Evolutionary conservation across 2,888 invertebrate species (phyloP).

Genomic region (Thymelicus sylvestris): DNA sequence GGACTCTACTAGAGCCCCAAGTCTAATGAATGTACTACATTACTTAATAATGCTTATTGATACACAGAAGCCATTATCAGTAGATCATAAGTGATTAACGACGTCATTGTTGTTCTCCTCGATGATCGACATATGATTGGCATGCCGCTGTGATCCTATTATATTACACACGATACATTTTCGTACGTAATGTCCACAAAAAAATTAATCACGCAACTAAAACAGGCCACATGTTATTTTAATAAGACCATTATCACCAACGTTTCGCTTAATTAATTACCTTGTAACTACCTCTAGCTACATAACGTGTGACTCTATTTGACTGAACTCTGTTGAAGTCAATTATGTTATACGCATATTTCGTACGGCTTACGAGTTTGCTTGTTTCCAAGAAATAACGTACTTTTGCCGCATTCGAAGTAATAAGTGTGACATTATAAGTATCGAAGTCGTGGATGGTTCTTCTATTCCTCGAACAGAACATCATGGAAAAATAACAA

Average conservation of each 20-base stretch:
- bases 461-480: slow-evolving; percentile 6
- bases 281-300: no score
- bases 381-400: neutral
- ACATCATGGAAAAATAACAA: neutral
- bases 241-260: no score
- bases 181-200: no score
- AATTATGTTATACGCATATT: slow-evolving; percentile 7
- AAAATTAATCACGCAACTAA: no score
- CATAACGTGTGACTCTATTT: no score
- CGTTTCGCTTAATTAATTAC: no score
- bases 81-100: slow-evolving; percentile 9
- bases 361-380: neutral
- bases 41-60: neutral
- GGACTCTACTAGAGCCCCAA: no score
- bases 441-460: slow-evolving; percentile 13
- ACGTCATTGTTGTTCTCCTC: slow-evolving; percentile 14
- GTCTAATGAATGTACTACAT: no score
- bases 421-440: slow-evolving; percentile 6
- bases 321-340: no score
- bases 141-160: slow-evolving; percentile 1
- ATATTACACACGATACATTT: no score
- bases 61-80: neutral
- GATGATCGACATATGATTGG: slow-evolving; percentile 2
- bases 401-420: neutral
- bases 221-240: no score